Evolutionary conservation across 2,113 vertebrate genomes (phyloP), one percentile per base, ranked within the genome.

Genomic region (Cisticola juncidis): DNA sequence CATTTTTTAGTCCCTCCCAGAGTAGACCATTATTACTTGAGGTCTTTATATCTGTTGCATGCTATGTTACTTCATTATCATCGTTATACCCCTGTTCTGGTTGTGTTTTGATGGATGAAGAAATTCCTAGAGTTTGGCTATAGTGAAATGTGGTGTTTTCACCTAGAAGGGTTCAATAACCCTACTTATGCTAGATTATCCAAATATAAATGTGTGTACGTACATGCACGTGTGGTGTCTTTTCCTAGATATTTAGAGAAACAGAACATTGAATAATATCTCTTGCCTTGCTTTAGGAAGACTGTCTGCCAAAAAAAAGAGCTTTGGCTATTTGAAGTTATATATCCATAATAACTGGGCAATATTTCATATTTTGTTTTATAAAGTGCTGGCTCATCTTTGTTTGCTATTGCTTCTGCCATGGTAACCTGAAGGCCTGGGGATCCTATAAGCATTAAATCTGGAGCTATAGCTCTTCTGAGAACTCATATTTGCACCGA

Each of bases 381-480:
- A 79, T 82, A 62, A 94, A 93, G 13, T 2, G 3, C 79, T 92
- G 74, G 42, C 71, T 95, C 51, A 56, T 93, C 60, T 96, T 88
- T 95, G 71, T 95, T 96, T 95, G 92, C 74, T 96, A 26, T 96
- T 4, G 0, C 54, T 93, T 90, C 51, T 96, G 26, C 85, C 85
- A 96, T 95, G 82, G 95, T 88, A 94, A 96, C 94, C 31, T 44
- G 62, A 90, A 73, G 65, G 64, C 33, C 74, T 88, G 51, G 85
- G 93, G 81, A 83, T 88, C 33, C 31, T 94, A 83, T 47, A n/a
- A 80, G 20, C 22, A 44, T 73, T 94, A 77, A 51, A 92, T 14
- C 58, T 95, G 91, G 54, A 95, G 56, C 21, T 91, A 50, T 65
- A 87, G 78, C 33, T 81, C 64, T 91, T 91, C 58, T 80, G 85